phyloP scores from a whole-genome alignment of 1,140 invertebrate species.

The Magallana gigas region DNA sequence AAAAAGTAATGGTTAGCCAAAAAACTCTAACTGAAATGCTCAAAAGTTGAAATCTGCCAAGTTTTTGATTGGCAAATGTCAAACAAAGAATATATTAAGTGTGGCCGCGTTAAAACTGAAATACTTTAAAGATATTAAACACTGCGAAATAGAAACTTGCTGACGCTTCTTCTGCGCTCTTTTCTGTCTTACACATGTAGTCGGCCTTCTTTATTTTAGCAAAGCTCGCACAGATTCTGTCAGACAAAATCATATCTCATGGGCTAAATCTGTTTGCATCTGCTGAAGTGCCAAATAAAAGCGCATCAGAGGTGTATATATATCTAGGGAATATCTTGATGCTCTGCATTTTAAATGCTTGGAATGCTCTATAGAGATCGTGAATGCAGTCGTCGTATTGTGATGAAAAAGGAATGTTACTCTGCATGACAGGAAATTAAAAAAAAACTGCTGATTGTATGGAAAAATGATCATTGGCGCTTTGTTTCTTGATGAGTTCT shows the following conservation, averaged over 20 bases:
- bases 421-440: neutral
- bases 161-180: neutral
- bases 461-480: neutral
- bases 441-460: neutral
- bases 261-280: constrained; percentile 20
- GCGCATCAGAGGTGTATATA: neutral
- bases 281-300: neutral
- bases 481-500: constrained; percentile 32
- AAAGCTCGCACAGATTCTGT: neutral
- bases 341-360: constrained; percentile 24
- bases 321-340: neutral
- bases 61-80: neutral
- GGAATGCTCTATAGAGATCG: constrained; percentile 12
- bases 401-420: constrained; percentile 30
- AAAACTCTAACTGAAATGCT: too few relatives aligned
- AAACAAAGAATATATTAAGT: neutral
- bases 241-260: constrained; percentile 11
- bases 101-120: neutral
- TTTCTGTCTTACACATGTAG: constrained; percentile 1
- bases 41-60: neutral
- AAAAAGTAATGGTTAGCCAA: neutral
- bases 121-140: neutral
- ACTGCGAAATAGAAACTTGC: neutral
- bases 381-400: neutral
- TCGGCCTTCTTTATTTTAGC: constrained; percentile 35